Base-by-base conservation (phyloP, 2,113 vertebrate genomes). In the Sinocyclocheilus grahami region DNA sequence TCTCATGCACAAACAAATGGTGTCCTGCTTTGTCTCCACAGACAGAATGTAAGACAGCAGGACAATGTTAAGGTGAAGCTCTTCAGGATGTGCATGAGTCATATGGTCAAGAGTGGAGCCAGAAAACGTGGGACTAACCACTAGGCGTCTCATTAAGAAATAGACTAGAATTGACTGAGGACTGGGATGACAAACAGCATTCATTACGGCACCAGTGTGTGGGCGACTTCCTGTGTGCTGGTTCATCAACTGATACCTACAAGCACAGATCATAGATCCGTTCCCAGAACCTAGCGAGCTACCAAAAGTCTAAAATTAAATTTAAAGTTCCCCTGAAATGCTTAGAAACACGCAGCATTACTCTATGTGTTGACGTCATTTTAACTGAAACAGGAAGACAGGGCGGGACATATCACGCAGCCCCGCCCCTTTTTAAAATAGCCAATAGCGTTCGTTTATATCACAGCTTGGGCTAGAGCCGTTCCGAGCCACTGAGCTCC, bases 1-100 rank as follows among this genome's bases (percentile, higher is more conserved):
- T 80, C 83, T 86, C 90, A 87, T 86, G 86, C 85, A 89, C 89
- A 92, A 93, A 93, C 85, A 86, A 62, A 82, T 78, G 85, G 27
- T 80, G 77, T 55, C 81, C 86, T 84, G 90, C 83, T 83, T 87
- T 89, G 81, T 82, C 71, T 77, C 85, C 39, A 63, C 24, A 11
- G n/a, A 72, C 27, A 46, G 46, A 76, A 85, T 53, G 72, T 11
- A 60, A 86, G 58, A 81, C 67, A 86, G 85, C 77, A 53, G 74
- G n/a, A 82, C 71, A 60, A 81, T 74, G 80, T 85, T 85, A 85
- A 78, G 62, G 83, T n/a, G 72, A 71, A 89, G 82, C 10, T 30
- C 30, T 39, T 39, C 51, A 85, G 65, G 69, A 30, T 76, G 81
- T 67, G 76, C 58, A 63, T 37, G 18, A 74, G 51, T 78, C 72